These are phyloP conservation scores for Coleophora flavipennella DNA, from an alignment of 2,888 invertebrate genomes.

Conservation along the genomic window DNA sequence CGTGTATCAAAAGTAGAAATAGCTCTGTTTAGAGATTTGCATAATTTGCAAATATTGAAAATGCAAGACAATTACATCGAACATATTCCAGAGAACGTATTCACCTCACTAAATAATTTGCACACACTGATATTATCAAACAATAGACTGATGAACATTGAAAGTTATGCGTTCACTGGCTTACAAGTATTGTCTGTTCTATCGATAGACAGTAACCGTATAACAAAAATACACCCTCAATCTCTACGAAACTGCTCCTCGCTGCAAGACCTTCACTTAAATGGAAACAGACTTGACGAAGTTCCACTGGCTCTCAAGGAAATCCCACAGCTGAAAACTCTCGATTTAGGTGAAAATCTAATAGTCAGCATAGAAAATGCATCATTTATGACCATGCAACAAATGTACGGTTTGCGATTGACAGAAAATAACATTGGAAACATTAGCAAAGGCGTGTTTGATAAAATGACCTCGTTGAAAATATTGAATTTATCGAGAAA, in stretches of 20 bases:
- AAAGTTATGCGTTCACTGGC: constrained; percentile 83
- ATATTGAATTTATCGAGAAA: constrained; percentile 88
- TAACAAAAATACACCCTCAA: constrained; percentile 81
- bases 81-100: constrained; percentile 83
- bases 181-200: constrained; percentile 82
- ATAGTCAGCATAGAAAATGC: constrained; percentile 84
- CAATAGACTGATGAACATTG: constrained; percentile 82
- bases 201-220: constrained; percentile 85
- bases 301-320: constrained; percentile 83
- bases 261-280: constrained; percentile 86
- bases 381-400: constrained; percentile 85
- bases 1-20: constrained; percentile 82
- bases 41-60: constrained; percentile 84
- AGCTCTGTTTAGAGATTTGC: constrained; percentile 83
- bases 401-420: constrained; percentile 85
- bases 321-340: constrained; percentile 82
- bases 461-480: constrained; percentile 83
- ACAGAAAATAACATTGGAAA: constrained; percentile 89
- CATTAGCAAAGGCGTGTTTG: constrained; percentile 84
- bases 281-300: constrained; percentile 83
- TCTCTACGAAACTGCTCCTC: constrained; percentile 85
- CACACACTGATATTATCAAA: constrained; percentile 87
- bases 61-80: constrained; percentile 86
- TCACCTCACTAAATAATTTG: constrained; percentile 82
- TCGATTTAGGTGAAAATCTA: constrained; percentile 90